Evolutionary conservation across 2,113 vertebrate species (phyloP), one percentile per base, ranked within the genome.

Genomic region (Siniperca chuatsi): DNA sequence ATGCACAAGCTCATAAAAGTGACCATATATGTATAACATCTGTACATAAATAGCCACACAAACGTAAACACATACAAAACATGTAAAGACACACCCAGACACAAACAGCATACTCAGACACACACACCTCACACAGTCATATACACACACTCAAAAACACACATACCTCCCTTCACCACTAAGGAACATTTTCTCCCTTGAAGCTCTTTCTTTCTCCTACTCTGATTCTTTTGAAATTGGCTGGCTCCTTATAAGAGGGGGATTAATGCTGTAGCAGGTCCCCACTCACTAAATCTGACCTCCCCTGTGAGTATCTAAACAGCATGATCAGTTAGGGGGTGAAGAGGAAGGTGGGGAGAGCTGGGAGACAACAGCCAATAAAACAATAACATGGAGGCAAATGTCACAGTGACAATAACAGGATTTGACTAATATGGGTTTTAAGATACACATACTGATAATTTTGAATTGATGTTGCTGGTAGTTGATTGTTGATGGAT

Each of bases 221-320:
- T 79, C 40, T 37, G 33, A 71, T 67, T 76, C 57, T 25, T n/a
- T 58, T n/a, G 10, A 21, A 25, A 16, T 58, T 35, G 12, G 54
- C 61, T 33, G 46, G 37, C 74, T 82, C 29, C 60, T 73, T 58
- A 40, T 79, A 60, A 85, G 58, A 85, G 6, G 42, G 29, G 82
- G 85, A 83, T 86, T 87, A 86, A 75, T 72, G 50, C 46, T 80
- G 57, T 33, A 40, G 67, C 21, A 55, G 66, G n/a, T 62, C 68
- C 46, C 35, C 25, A 2, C 69, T 81, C 48, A 20, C 65, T 54
- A 66, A 75, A 75, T 60, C 77, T 79, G 78, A 85, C 67, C 72
- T 62, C 33, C 70, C 55, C 42, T 54, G 15, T 35, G 57, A 81
- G 82, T 25, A 68, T 42, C 40, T 75, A 50, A 75, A 40, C 58